phyloP scores from a whole-genome alignment of 2,888 invertebrate genomes.

The Acanthoscelides obtectus region DNA sequence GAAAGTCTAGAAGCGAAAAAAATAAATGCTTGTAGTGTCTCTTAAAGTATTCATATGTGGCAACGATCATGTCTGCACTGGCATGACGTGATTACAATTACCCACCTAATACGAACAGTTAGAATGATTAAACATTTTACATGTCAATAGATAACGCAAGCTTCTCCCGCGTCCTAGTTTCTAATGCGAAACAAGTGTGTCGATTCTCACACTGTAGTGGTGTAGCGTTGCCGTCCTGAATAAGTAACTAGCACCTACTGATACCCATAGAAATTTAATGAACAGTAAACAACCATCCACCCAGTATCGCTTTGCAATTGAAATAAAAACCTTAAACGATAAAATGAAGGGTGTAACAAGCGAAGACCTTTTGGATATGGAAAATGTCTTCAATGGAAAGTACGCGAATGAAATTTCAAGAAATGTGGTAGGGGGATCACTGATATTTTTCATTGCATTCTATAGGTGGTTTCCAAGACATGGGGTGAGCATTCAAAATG shows the following conservation, averaged over 20 bases:
- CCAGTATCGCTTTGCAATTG: neutral
- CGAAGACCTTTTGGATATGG: neutral
- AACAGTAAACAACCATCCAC: neutral
- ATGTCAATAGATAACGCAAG: neutral
- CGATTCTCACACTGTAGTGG: neutral
- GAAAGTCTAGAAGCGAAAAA: too few species aligned
- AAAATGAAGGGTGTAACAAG: neutral
- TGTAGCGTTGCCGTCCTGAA: neutral
- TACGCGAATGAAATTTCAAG: too few species aligned
- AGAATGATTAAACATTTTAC: neutral
- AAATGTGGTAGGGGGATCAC: too few species aligned
- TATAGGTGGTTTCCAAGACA: too few species aligned
- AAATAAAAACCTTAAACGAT: neutral
- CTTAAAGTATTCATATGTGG: too few species aligned
- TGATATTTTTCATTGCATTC: too few species aligned
- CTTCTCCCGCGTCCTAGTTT: neutral
- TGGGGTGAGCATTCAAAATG: too few species aligned
- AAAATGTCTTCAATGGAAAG: too few species aligned
- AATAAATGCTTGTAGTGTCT: too few species aligned
- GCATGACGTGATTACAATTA: neutral
- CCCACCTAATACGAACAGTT: neutral
- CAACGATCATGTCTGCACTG: too few species aligned
- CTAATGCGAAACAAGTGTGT: neutral
- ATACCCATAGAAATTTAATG: neutral
- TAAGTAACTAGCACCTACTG: neutral